A percentile compares a stretch with the other conserved stretches of the same genome.
phyloP scores from a whole-genome alignment of 2,888 invertebrate species.

The Kryphioiulus occultus region DNA sequence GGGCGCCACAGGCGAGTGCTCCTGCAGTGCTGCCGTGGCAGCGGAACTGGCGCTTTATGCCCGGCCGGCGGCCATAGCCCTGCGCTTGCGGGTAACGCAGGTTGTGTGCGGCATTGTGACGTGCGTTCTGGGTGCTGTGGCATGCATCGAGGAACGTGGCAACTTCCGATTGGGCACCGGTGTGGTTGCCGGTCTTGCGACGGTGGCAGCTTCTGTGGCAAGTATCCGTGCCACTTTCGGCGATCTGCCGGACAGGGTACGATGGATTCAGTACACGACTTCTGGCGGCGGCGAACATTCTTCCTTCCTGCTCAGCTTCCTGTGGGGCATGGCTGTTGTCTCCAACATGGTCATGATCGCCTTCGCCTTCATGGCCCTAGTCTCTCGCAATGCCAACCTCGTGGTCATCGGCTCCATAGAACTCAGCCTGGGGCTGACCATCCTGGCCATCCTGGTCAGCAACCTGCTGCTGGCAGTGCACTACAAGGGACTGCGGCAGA shows the following conservation, averaged over 20 bases:
- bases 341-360: conserved; percentile 52
- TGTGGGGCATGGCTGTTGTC: conserved; percentile 49
- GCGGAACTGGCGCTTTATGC: neutral
- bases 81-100: conserved; percentile 55
- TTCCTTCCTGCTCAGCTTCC: conserved; percentile 44
- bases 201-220: conserved; percentile 50
- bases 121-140: conserved; percentile 53
- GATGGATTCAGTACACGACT: conserved; percentile 49
- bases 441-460: conserved; percentile 43
- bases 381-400: conserved; percentile 43
- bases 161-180: conserved; percentile 50
- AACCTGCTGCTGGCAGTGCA: conserved; percentile 47
- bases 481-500: conserved; percentile 44
- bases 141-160: conserved; percentile 54
- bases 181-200: conserved; percentile 47
- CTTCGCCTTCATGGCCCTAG: conserved; percentile 48
- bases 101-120: conserved; percentile 54
- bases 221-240: conserved; percentile 50
- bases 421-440: neutral
- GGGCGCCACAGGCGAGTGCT: neutral
- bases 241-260: conserved; percentile 13
- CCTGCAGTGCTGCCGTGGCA: neutral
- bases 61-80: conserved; percentile 52
- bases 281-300: neutral
- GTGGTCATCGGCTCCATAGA: conserved; percentile 48